Conservation (phyloP, 2,888 invertebrate species). For the Epinotia ramella region DNA sequence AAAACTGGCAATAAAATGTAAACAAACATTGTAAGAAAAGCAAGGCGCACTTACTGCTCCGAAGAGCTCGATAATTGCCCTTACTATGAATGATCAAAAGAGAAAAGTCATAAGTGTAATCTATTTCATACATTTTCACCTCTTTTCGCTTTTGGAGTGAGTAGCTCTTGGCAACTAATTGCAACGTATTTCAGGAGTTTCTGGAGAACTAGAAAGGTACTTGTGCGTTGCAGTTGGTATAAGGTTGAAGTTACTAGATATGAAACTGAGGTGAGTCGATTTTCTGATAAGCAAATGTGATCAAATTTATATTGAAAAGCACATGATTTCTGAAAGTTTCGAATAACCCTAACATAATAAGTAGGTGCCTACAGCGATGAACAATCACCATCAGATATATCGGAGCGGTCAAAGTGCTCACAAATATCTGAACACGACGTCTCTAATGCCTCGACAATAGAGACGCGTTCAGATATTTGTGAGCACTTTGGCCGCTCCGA, state of each 20-base stretch:
- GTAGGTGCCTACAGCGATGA: no score
- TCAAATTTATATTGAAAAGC: no score
- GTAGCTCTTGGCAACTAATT: constrained; percentile 8
- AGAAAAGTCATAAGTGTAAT: constrained; percentile 10
- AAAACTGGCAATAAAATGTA: constrained; percentile 31
- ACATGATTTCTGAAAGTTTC: no score
- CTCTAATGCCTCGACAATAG: no score
- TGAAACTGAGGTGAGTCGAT: constrained; percentile 1
- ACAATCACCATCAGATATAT: no score
- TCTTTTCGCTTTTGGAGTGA: background rate
- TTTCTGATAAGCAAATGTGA: no score
- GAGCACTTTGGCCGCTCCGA: no score
- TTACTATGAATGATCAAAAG: background rate
- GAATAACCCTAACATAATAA: no score
- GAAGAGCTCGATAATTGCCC: constrained; percentile 25
- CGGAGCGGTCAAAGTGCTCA: no score
- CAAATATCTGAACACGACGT: no score
- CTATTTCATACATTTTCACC: background rate
- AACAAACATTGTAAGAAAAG: constrained; percentile 26
- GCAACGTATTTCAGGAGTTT: constrained; percentile 29
- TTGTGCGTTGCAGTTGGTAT: constrained; percentile 9
- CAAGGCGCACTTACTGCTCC: constrained; percentile 24
- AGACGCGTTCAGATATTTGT: no score
- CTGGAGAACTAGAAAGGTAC: constrained; percentile 13
- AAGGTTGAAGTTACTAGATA: constrained; percentile 4